Evolutionary conservation across 2,797 vertebrate genomes (phyloP), one percentile per base, ranked within the genome.

Genomic region (Crenichthys baileyi): DNA sequence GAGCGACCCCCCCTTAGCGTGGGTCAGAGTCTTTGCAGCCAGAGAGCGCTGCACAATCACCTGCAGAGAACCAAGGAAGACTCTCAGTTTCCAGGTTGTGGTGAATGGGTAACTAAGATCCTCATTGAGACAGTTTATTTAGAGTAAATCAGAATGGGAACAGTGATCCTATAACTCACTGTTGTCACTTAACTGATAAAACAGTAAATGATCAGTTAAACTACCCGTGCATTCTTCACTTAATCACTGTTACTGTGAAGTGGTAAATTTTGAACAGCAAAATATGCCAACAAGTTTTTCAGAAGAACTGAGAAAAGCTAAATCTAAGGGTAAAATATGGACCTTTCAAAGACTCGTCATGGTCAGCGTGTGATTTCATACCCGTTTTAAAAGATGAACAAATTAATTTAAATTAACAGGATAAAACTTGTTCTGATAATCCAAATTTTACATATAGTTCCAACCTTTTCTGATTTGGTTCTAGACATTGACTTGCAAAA

Each of bases 31-130:
- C 91, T 97, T 99, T 55, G 98, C 97, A 53, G 98, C 96, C 39
- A 99, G 91, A 0, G 96, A 97, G 81, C 98, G 96, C 92, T 99
- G 98, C 31, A 99, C 98, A 0, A 99, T 99, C 84, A 99, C 98
- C 98, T 99, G 89, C 80, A 92, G 84, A 86, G 22, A 63, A 72
- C 11, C 56, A 81, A 41, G 75, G 31, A 1, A n/a, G 61, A 77
- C 26, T n/a, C 36, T 82, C 36, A 58, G 46, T 72, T 44, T 75
- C 26, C 44, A 2, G 20, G n/a, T 0, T 8, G 1, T 26, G 3
- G 70, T 83, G 76, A 81, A 77, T 79, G 36, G 79, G 36, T 79
- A n/a, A 79, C 56, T 20, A 2, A 29, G 15, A 76, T 41, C 29
- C 70, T 24, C 46, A 70, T 18, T 48, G 24, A 29, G 58, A 48